Conservation (phyloP, 2,888 invertebrate genomes). For the Pinctada fucata region DNA sequence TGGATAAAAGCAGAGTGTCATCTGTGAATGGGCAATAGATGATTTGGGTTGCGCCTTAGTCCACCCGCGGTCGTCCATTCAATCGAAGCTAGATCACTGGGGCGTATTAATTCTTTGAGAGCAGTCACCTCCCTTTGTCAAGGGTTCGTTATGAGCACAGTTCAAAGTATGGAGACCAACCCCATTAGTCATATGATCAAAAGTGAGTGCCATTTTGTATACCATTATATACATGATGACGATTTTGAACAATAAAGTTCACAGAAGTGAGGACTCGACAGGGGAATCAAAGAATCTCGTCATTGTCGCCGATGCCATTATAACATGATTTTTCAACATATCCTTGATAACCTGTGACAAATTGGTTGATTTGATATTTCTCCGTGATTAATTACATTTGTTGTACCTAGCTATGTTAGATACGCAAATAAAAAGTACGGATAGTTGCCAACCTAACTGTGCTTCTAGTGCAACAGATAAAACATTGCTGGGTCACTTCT, state of each 20-base stretch:
- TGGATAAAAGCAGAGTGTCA: slow-evolving; percentile 1
- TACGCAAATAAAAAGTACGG: no score
- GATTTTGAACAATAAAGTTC: neutral
- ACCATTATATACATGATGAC: neutral
- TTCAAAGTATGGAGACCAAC: slow-evolving; percentile 6
- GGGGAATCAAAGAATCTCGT: neutral
- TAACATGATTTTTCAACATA: no score
- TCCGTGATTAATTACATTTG: no score
- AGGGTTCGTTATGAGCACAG: neutral
- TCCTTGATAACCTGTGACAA: no score
- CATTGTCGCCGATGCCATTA: no score
- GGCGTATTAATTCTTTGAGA: neutral
- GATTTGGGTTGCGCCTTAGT: neutral
- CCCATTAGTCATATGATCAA: neutral
- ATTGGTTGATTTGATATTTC: no score
- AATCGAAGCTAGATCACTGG: neutral
- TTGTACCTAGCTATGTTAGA: no score
- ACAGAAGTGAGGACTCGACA: neutral
- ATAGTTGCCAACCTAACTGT: no score
- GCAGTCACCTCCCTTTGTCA: slow-evolving; percentile 6
- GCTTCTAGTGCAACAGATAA: no score
- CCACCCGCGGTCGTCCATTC: neutral
- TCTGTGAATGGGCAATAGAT: neutral
- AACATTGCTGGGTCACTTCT: no score
- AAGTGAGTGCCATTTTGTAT: neutral